phyloP scores from a whole-genome alignment of 2,888 invertebrate genomes.

The Dascillus cervinus region DNA sequence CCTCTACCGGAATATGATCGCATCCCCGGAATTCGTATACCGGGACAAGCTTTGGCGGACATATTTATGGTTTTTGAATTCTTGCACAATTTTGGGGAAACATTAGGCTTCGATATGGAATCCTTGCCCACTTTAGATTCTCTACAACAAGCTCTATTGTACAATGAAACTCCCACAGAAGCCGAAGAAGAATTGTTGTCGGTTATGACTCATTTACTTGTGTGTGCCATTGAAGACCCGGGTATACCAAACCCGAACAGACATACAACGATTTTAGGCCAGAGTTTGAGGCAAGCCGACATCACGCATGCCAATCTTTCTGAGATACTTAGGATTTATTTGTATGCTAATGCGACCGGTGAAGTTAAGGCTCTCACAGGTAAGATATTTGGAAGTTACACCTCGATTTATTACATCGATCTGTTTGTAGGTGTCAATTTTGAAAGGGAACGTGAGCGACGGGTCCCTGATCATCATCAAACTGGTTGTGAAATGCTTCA shows the following conservation, averaged over 20 bases:
- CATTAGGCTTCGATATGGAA: conserved; percentile 87
- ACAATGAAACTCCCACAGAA: conserved; percentile 65
- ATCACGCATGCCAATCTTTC: conserved; percentile 87
- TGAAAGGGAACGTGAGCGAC: conserved; percentile 71
- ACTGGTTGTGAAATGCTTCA: conserved; percentile 59
- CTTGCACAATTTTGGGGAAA: conserved; percentile 91
- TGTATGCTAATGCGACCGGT: conserved; percentile 83
- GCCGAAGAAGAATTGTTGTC: conserved; percentile 80
- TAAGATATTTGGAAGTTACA: conserved; percentile 4
- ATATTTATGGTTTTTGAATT: conserved; percentile 95
- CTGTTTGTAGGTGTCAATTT: conserved; percentile 57
- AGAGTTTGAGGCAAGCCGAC: conserved; percentile 81
- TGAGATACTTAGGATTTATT: conserved; percentile 84
- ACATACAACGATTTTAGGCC: conserved; percentile 83
- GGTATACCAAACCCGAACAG: conserved; percentile 85
- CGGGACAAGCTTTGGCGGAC: conserved; percentile 87
- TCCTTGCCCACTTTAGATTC: conserved; percentile 79
- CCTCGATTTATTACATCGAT: neutral
- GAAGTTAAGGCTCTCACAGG: conserved; percentile 74
- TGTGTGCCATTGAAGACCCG: conserved; percentile 90
- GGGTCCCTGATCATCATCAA: conserved; percentile 78
- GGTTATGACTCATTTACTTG: conserved; percentile 81
- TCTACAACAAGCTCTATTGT: conserved; percentile 74
- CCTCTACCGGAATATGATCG: conserved; percentile 65
- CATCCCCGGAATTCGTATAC: conserved; percentile 56